These are phyloP conservation scores for Drosophila repleta DNA, from an alignment of 1,140 invertebrate species.

Conservation along the genomic window DNA sequence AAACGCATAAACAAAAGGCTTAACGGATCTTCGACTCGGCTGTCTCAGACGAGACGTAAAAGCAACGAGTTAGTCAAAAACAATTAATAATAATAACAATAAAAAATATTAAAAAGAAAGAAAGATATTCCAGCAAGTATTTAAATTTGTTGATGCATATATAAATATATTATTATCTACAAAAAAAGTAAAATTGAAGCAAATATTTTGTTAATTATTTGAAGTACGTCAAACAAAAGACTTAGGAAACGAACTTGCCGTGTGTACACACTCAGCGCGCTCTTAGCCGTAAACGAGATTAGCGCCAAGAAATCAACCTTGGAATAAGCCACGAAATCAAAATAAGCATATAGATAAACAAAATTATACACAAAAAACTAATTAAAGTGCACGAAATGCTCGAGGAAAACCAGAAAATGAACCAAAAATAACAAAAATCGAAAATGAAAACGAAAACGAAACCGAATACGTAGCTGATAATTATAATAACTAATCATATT, in stretches of 20 bases:
- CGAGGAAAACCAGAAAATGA: constrained; percentile 55
- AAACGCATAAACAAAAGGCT: neutral
- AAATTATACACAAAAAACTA: constrained; percentile 34
- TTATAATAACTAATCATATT: constrained; percentile 29
- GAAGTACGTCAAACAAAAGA: constrained; percentile 40
- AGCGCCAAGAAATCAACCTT: constrained; percentile 52
- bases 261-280: constrained; percentile 1
- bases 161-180: neutral
- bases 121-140: constrained; percentile 20
- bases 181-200: neutral
- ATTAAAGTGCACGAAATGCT: constrained; percentile 58
- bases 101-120: neutral
- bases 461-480: constrained; percentile 18
- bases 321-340: constrained; percentile 41
- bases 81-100: neutral
- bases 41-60: constrained; percentile 16
- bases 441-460: neutral
- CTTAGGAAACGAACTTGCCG: constrained; percentile 43
- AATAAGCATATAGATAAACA: constrained; percentile 23
- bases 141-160: constrained; percentile 4
- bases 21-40: constrained; percentile 7
- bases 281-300: constrained; percentile 3
- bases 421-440: constrained; percentile 4
- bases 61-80: constrained; percentile 19
- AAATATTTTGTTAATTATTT: constrained; percentile 22